A percentile compares a stretch with the other conserved stretches of the same genome.
Evolutionary conservation across 2,888 invertebrate genomes (phyloP).

Genomic region (Drosophila kambysellisi): DNA sequence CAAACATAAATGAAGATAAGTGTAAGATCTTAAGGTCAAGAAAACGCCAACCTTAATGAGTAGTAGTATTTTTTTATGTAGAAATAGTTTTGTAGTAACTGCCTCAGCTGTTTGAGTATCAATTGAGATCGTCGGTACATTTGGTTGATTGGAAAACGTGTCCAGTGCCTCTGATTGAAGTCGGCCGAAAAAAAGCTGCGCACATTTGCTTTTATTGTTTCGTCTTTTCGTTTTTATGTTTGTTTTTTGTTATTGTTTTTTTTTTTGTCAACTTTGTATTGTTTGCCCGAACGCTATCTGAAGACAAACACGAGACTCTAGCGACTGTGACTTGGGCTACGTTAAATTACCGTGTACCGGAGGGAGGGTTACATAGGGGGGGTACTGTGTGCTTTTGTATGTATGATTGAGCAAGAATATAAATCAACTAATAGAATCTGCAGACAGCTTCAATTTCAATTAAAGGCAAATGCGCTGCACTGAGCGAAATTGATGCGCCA

Average conservation of each 20-base stretch:
- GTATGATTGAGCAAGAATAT: conserved; percentile 50
- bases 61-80: not conserved
- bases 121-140: conserved; percentile 37
- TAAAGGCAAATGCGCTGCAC: conserved; percentile 59
- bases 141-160: conserved; percentile 65
- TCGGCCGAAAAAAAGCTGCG: conserved; percentile 59
- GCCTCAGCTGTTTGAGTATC: conserved; percentile 12
- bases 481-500: conserved; percentile 72
- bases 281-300: conserved; percentile 38
- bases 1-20: not conserved
- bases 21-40: not conserved
- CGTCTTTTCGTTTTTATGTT: conserved; percentile 2
- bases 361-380: not conserved
- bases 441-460: conserved; percentile 80
- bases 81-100: not conserved
- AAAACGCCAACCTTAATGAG: not conserved
- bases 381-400: not conserved
- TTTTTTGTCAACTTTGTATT: conserved; percentile 11
- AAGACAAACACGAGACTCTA: conserved; percentile 56
- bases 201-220: conserved; percentile 25
- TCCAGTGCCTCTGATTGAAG: conserved; percentile 57
- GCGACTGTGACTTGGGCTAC: conserved; percentile 6
- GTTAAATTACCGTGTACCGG: not conserved
- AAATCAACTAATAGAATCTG: conserved; percentile 78
- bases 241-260: conserved; percentile 1